Base-by-base conservation (phyloP, 2,888 invertebrate species). In the Herminia tarsipennalis region DNA sequence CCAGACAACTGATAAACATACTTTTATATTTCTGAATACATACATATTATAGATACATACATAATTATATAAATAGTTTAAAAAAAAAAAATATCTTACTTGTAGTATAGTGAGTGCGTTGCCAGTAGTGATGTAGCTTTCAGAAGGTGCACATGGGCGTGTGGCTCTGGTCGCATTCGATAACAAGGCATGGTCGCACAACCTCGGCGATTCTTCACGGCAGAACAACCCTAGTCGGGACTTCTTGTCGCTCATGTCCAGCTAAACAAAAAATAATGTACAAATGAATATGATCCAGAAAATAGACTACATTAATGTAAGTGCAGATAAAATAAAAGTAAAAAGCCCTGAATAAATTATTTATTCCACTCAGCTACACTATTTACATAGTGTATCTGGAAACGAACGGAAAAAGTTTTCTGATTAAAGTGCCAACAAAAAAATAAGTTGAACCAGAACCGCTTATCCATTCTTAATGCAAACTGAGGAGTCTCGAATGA, bases 51-150 rank as follows among this genome's bases (percentile, higher is more conserved):
- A n/a, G n/a, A n/a, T n/a, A n/a, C n/a, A n/a, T n/a, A n/a, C n/a
- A n/a, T n/a, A n/a, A n/a, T n/a, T n/a, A 1, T 2, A 3, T 14
- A 5, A 12, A 12, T 16, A n/a, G 17, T 4, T 4, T 16, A 3
- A 2, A 18, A 13, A 2, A 8, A 32, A 3, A 6, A 2, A 38
- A 13, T 6, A 8, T 38, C 53, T 65, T 69, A 91, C 92, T 85
- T 96, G 96, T 55, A 95, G 93, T 51, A 96, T 93, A 4, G 96
- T 95, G 37, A 96, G 87, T 48, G 96, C 95, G n/a, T 95, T 92
- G 5, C 95, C 94, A 13, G 93, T 93, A 4, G 96, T 96, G 33
- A 96, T 94, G 86, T 96, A 96, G 77, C 96, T 96, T 76, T 96
- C 96, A 0, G 94, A 87, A 1, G 92, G 91, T 0, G 93, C 93